Evolutionary conservation across 2,113 vertebrate species (phyloP).

Genomic region (Pagrus major): DNA sequence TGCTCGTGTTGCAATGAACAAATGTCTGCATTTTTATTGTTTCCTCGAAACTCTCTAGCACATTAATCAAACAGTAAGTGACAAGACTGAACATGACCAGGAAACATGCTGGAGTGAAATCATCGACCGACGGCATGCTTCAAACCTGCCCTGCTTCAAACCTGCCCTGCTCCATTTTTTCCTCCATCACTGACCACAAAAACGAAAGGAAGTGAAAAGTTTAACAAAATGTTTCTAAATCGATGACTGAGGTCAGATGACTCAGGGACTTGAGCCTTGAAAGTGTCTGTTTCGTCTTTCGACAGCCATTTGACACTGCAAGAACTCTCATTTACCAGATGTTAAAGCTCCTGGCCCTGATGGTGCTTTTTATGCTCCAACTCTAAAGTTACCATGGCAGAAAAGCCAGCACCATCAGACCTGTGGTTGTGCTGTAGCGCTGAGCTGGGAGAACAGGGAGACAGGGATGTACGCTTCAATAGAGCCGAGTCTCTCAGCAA

Average conservation of each 20-base stretch:
- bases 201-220: not conserved
- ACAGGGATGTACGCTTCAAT: constrained; percentile 61
- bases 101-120: constrained; percentile 18
- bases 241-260: not conserved
- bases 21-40: not conserved
- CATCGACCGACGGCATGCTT: not conserved
- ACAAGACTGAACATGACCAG: constrained; percentile 14
- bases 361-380: constrained; percentile 51
- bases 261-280: not conserved
- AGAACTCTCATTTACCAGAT: constrained; percentile 53
- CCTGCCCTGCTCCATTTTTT: not conserved
- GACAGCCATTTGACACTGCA: constrained; percentile 17
- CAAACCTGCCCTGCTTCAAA: not conserved
- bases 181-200: not conserved
- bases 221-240: constrained; percentile 1
- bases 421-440: constrained; percentile 10
- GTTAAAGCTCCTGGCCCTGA: constrained; percentile 38
- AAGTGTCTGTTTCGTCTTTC: constrained; percentile 12
- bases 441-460: constrained; percentile 30
- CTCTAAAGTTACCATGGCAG: constrained; percentile 80
- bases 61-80: not conserved
- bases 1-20: not conserved
- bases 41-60: not conserved
- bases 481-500: constrained; percentile 66
- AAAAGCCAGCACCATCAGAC: constrained; percentile 57